Evolutionary conservation across 2,113 vertebrate species (phyloP).

Genomic region (Erythrocercus mccallii): DNA sequence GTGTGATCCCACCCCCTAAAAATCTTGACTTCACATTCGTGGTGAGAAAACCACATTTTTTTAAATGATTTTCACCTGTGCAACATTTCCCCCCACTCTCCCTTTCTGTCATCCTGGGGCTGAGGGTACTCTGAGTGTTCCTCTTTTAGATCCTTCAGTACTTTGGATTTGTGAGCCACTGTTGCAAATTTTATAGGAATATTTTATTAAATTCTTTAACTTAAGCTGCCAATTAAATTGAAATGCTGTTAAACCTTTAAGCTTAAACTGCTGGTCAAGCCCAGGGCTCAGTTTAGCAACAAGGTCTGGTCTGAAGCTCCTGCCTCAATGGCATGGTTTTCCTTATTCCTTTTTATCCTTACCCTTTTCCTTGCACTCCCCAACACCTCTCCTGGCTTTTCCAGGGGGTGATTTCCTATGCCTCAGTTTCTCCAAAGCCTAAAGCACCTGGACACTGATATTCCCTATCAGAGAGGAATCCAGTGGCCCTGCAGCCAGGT

Average conservation of each 20-base stretch:
- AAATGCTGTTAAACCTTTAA: background rate
- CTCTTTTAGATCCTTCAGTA: background rate
- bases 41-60: background rate
- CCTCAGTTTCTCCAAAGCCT: background rate
- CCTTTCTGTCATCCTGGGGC: background rate
- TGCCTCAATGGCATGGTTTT: background rate
- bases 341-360: background rate
- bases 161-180: background rate
- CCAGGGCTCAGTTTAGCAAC: background rate
- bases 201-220: background rate
- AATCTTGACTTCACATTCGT: background rate
- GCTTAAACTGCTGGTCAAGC: background rate
- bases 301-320: background rate
- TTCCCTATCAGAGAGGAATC: background rate
- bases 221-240: background rate
- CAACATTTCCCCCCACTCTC: background rate
- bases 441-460: background rate
- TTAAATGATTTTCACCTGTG: background rate
- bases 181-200: background rate
- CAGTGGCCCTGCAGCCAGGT: background rate
- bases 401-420: background rate
- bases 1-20: conserved; percentile 39
- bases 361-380: background rate
- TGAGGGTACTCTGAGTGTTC: background rate
- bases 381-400: background rate